Evolutionary conservation across 2,113 vertebrate species (phyloP).

Genomic region (Capra hircus): DNA sequence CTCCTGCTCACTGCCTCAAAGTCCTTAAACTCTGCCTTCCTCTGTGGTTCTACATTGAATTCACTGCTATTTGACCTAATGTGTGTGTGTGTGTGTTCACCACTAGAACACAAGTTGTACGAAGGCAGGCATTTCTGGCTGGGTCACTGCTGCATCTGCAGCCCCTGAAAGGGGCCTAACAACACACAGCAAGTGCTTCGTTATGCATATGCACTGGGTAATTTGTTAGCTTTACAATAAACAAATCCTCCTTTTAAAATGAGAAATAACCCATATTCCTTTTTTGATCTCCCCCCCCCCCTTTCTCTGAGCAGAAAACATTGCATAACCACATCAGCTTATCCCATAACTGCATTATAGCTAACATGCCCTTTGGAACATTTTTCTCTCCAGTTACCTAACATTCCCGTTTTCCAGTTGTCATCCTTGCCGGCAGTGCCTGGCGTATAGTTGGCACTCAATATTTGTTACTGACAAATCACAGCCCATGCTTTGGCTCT

Average conservation of each 20-base stretch:
- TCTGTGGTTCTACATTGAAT: neutral
- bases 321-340: neutral
- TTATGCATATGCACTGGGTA: neutral
- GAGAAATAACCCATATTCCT: neutral
- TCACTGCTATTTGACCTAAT: neutral
- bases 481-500: neutral
- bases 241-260: neutral
- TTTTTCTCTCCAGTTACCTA: neutral
- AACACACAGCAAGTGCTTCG: neutral
- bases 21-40: neutral
- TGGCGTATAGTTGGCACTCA: neutral
- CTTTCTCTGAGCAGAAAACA: neutral
- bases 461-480: neutral
- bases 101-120: neutral
- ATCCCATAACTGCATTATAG: neutral
- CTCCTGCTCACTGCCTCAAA: fast-evolving
- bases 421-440: fast-evolving
- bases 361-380: neutral
- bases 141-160: neutral
- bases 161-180: neutral
- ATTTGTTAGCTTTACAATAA: neutral
- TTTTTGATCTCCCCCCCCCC: neutral
- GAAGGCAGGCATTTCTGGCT: neutral
- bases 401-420: neutral
- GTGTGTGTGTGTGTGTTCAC: neutral